Evolutionary conservation across 2,888 invertebrate species (phyloP), one percentile per base, ranked within the genome.

Genomic region (Lypha dubia): DNA sequence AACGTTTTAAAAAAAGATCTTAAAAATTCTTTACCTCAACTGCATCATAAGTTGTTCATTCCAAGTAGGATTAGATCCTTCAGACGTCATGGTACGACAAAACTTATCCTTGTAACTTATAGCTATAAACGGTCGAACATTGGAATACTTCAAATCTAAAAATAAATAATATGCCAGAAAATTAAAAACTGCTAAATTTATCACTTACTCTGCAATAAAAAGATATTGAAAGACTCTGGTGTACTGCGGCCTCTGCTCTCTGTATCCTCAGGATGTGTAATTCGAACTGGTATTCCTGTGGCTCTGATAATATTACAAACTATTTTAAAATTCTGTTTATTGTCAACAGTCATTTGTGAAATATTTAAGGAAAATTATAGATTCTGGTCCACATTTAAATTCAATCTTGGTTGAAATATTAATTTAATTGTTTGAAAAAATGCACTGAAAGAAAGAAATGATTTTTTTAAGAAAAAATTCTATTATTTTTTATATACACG

Each of bases 1-100:
- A n/a, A n/a, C n/a, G n/a, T n/a, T n/a, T n/a, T n/a, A n/a, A n/a
- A n/a, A n/a, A n/a, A n/a, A n/a, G n/a, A n/a, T n/a, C n/a, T n/a
- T n/a, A n/a, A n/a, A n/a, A n/a, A n/a, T n/a, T n/a, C n/a, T n/a
- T 90, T 91, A 95, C 95, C 93, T 94, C 8, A 96, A 91, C 65
- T 94, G 94, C 41, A 98, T 92, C 83, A 94, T 94, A n/a, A 98
- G 91, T 86, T 96, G 96, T 89, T 98, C 96, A 91, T 98, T 98
- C 97, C 98, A 98, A 8, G 96, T 95, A 1, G 98, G 98, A 92
- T 97, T 96, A 20, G 95, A 94, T 0, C 98, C 98, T 84, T 96
- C 95, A 0, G 95, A 95, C 0, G 95, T 94, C 22, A 94, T 94
- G 2, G 97, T 97, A 87, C 95, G 93, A 13, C 93, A 93, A 20